Percentiles rank a stretch among this genome's conserved stretches.
phyloP scores from a whole-genome alignment of 2,113 vertebrate genomes.

The Scomber scombrus region DNA sequence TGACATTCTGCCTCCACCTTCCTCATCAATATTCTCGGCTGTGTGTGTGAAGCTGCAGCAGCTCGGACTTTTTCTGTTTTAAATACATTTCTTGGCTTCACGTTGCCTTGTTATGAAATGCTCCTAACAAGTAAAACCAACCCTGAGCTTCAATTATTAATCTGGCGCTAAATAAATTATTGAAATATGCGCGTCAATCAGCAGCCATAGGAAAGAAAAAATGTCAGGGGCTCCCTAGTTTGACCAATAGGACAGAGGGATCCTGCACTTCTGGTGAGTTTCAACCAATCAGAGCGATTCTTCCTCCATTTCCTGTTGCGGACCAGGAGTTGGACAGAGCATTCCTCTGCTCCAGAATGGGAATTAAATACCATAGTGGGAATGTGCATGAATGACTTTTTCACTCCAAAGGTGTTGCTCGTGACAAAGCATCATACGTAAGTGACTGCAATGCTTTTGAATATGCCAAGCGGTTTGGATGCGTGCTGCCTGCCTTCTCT shows the following conservation, averaged over 20 bases:
- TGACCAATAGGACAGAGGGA: slow-evolving; percentile 73
- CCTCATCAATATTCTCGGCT: too few species aligned
- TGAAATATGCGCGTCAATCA: slow-evolving; percentile 70
- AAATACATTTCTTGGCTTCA: not conserved
- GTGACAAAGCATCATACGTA: slow-evolving; percentile 35
- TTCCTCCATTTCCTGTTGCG: slow-evolving; percentile 81
- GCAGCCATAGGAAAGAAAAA: slow-evolving; percentile 41
- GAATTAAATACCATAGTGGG: slow-evolving; percentile 47
- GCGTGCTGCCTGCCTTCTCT: not conserved
- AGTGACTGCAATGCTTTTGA: slow-evolving; percentile 52
- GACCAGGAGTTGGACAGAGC: slow-evolving; percentile 49
- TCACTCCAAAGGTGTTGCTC: not conserved
- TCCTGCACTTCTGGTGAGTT: slow-evolving; percentile 15
- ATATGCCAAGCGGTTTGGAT: not conserved
- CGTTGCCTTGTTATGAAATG: not conserved
- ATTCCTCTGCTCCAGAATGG: slow-evolving; percentile 57
- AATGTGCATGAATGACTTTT: slow-evolving; percentile 37
- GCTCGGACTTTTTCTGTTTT: too few species aligned
- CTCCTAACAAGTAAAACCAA: slow-evolving; percentile 49
- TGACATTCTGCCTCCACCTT: too few species aligned
- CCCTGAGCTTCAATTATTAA: slow-evolving; percentile 75
- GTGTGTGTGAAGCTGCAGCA: too few species aligned
- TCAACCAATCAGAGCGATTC: slow-evolving; percentile 74
- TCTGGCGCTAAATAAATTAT: slow-evolving; percentile 78
- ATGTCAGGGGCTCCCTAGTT: slow-evolving; percentile 15